phyloP scores from a whole-genome alignment of 2,113 vertebrate species.

The Lepidothrix coronata region DNA sequence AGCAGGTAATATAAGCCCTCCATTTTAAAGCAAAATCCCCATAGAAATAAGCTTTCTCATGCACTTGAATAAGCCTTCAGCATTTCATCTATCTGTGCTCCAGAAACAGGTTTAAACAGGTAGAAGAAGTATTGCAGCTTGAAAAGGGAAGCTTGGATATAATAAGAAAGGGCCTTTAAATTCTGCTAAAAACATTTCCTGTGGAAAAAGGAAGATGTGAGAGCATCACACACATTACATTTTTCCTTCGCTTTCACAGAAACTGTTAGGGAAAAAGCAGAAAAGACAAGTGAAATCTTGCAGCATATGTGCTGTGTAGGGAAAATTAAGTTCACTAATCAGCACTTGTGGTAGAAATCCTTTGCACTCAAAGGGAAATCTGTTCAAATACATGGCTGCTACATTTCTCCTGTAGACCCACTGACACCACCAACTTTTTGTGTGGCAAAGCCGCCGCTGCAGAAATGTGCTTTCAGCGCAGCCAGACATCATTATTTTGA shows the following conservation, averaged over 20 bases:
- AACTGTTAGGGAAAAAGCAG: background rate
- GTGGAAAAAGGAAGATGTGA: slow-evolving; percentile 43
- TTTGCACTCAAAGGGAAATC: background rate
- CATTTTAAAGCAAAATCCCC: background rate
- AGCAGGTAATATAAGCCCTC: background rate
- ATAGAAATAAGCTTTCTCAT: background rate
- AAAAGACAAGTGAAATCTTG: slow-evolving; percentile 33
- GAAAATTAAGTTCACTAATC: slow-evolving; percentile 18
- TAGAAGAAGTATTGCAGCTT: background rate
- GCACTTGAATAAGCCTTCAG: background rate
- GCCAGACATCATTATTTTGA: background rate
- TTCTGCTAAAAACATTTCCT: background rate
- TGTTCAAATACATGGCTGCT: background rate
- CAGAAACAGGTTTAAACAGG: background rate
- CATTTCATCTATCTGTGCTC: background rate
- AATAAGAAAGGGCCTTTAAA: background rate
- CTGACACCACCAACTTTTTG: background rate
- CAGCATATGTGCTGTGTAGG: background rate
- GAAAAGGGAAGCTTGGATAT: slow-evolving; percentile 11
- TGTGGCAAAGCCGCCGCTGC: background rate
- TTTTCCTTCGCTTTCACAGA: slow-evolving; percentile 26
- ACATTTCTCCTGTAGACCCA: background rate
- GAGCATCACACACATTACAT: background rate
- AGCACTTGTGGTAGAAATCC: slow-evolving; percentile 24
- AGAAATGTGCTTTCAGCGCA: background rate